Conservation (phyloP, 2,888 invertebrate genomes). For the Brenthis ino region DNA sequence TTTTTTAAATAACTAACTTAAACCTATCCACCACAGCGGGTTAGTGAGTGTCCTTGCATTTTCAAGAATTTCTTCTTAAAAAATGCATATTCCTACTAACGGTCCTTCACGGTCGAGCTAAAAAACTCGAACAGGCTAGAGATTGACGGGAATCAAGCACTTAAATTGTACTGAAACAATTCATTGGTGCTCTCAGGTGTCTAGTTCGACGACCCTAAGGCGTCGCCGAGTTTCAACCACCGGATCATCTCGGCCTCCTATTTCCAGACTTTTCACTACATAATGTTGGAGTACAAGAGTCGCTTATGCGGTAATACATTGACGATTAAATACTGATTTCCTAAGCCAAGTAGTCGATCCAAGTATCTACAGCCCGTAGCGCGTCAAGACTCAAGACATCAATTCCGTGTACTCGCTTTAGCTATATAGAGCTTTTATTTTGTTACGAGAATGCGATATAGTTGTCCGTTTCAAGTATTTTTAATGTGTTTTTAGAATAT, state of each 20-base stretch:
- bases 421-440: too few relatives aligned
- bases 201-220: neutral
- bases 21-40: neutral
- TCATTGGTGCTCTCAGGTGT: neutral
- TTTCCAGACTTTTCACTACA: too few relatives aligned
- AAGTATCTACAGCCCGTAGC: too few relatives aligned
- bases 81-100: conserved; percentile 3
- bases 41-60: neutral
- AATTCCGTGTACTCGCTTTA: too few relatives aligned
- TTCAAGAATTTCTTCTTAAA: neutral
- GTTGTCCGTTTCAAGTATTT: too few relatives aligned
- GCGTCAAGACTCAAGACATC: too few relatives aligned
- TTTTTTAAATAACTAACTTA: neutral
- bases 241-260: neutral
- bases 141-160: neutral
- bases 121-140: neutral
- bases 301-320: too few relatives aligned
- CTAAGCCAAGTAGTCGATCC: too few relatives aligned
- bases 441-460: too few relatives aligned
- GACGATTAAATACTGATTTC: too few relatives aligned
- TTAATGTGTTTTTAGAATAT: too few relatives aligned
- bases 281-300: too few relatives aligned
- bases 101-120: neutral
- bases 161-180: neutral
- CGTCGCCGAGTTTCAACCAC: neutral